Percentiles rank a stretch among this genome's conserved stretches.
Evolutionary conservation across 2,888 invertebrate genomes (phyloP).

Genomic region (Hofmannophila pseudospretella): DNA sequence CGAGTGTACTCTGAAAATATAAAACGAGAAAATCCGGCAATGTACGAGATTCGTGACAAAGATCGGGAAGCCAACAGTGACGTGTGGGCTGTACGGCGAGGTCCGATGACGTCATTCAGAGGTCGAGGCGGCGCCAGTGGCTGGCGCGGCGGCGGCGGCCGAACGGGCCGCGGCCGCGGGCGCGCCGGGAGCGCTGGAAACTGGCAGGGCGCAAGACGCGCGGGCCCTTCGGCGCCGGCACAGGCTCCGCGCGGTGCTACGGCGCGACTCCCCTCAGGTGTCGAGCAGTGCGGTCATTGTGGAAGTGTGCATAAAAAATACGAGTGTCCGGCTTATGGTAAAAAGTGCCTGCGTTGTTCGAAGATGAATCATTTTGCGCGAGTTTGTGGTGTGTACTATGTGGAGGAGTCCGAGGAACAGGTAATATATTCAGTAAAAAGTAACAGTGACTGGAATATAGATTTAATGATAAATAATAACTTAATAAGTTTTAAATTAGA

Average conservation of each 20-base stretch:
- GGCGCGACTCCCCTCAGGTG: neutral
- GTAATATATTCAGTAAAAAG: slow-evolving; percentile 1
- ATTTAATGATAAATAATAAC: slow-evolving; percentile 4
- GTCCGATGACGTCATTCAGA: neutral
- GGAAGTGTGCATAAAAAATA: slow-evolving; percentile 3
- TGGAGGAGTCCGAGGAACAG: slow-evolving; percentile 4
- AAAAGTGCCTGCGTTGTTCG: slow-evolving; percentile 7
- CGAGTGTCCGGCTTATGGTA: slow-evolving; percentile 9
- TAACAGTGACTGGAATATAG: neutral
- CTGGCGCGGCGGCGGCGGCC: neutral
- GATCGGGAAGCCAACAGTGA: neutral
- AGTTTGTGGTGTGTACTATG: slow-evolving; percentile 6
- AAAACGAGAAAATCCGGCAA: slow-evolving; percentile 2
- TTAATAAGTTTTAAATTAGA: slow-evolving; percentile 10
- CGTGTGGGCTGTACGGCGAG: neutral
- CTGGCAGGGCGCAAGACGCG: neutral
- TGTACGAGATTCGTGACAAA: neutral
- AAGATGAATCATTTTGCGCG: slow-evolving; percentile 9
- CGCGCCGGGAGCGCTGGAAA: neutral
- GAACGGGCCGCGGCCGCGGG: too few species aligned
- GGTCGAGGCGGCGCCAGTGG: neutral
- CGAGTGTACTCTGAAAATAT: slow-evolving; percentile 7
- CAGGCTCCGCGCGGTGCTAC: neutral
- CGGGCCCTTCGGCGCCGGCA: neutral
- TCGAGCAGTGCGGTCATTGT: slow-evolving; percentile 3